phyloP scores from a whole-genome alignment of 2,888 invertebrate species.

The Myathropa florea region DNA sequence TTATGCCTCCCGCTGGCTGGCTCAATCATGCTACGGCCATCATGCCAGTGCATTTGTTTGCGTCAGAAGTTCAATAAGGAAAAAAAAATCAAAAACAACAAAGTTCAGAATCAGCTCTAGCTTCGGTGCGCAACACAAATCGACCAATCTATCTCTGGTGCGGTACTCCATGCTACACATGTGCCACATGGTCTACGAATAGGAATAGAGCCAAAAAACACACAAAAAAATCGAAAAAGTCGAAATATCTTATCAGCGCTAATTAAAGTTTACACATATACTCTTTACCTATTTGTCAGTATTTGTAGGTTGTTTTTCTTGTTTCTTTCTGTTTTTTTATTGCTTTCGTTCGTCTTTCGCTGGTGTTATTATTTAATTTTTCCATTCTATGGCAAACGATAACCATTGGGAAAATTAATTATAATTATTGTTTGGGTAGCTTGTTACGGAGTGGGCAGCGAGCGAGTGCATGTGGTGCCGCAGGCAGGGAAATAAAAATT shows the following conservation, averaged over 20 bases:
- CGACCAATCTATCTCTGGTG: constrained; percentile 12
- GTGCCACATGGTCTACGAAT: constrained; percentile 34
- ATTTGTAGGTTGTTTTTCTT: constrained; percentile 46
- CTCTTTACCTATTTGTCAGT: constrained; percentile 48
- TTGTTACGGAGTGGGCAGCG: constrained; percentile 22
- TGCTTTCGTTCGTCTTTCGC: constrained; percentile 18
- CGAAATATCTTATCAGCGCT: constrained; percentile 59
- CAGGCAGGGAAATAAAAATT: constrained; percentile 16
- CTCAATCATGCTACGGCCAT: background rate
- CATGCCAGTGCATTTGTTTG: constrained; percentile 31
- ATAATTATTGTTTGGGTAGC: constrained; percentile 63
- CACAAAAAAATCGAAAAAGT: constrained; percentile 11
- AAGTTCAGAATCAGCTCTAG: constrained; percentile 34
- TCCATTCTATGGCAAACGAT: constrained; percentile 44
- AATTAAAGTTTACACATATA: constrained; percentile 61
- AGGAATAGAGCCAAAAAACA: constrained; percentile 26
- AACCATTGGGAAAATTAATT: constrained; percentile 60
- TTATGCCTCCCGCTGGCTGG: constrained; percentile 14
- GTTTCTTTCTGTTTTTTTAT: constrained; percentile 19
- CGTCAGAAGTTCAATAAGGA: constrained; percentile 48
- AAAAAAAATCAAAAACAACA: background rate
- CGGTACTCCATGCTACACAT: constrained; percentile 15
- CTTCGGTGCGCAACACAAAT: background rate
- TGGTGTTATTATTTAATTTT: constrained; percentile 57
- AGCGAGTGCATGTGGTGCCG: background rate